phyloP scores from a whole-genome alignment of 2,888 invertebrate genomes.

The Teinopalpus imperialis region DNA sequence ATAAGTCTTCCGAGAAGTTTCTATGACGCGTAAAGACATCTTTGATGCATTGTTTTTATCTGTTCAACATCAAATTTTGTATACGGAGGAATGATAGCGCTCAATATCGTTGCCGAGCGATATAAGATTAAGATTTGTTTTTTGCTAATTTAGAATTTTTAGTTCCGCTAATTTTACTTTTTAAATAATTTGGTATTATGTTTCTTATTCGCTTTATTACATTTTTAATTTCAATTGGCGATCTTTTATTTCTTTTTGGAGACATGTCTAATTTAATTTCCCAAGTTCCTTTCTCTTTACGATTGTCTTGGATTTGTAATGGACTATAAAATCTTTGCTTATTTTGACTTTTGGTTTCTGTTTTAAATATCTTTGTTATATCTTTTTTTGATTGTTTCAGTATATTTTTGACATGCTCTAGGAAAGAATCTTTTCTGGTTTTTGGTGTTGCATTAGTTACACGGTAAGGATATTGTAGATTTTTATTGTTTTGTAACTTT shows the following conservation, averaged over 20 bases:
- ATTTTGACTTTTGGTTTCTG: not conserved
- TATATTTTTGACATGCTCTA: conserved; percentile 50
- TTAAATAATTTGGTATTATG: conserved; percentile 58
- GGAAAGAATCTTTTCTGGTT: conserved; percentile 45
- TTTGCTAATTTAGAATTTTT: conserved; percentile 32
- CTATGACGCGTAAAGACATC: no score
- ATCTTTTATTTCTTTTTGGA: conserved; percentile 43
- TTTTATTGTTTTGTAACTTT: conserved; percentile 25
- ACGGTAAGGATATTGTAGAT: not conserved
- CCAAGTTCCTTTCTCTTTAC: conserved; percentile 42
- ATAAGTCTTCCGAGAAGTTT: no score
- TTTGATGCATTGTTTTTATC: no score
- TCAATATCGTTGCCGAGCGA: no score
- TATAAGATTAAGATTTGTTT: no score
- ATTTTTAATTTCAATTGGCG: conserved; percentile 32
- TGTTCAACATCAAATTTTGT: no score
- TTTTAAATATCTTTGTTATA: conserved; percentile 31
- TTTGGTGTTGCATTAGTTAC: not conserved
- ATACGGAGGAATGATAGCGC: no score
- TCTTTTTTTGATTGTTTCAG: conserved; percentile 50
- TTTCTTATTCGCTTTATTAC: conserved; percentile 47
- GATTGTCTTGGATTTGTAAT: no score
- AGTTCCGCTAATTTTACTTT: conserved; percentile 51
- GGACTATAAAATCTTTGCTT: conserved; percentile 25
- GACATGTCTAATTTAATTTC: not conserved